Evolutionary conservation across 2,113 vertebrate genomes (phyloP), one percentile per base, ranked within the genome.

Genomic region (Chloroceryle aenea): DNA sequence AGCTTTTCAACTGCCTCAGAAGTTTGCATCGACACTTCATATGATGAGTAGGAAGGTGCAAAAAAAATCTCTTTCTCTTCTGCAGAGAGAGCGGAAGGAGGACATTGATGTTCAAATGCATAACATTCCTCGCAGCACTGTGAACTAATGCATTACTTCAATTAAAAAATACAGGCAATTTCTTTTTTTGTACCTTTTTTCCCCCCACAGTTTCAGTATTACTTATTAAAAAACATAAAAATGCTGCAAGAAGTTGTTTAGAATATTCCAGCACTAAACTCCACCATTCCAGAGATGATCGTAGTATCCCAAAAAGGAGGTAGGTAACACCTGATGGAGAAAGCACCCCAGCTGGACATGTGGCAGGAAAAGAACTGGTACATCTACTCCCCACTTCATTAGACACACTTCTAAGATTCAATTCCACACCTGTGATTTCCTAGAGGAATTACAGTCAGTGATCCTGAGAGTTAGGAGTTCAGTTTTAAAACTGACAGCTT

Each of bases 1-100:
- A 87, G 69, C 79, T 68, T 89, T 86, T 69, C 85, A 61, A 36
- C 52, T 75, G 86, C 42, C 76, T n/a, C 61, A 72, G 68, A 93
- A 90, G 69, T 62, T 68, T 61, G 73, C 42, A 94, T 75, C 81
- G 85, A 87, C 96, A 95, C 95, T 89, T 96, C 96, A 93, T 93
- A 90, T 85, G 94, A 96, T 97, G 96, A 94, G 95, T 97, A 95
- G 96, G 94, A 96, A 97, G 95, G 96, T 94, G 96, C 84, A 91
- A 96, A 92, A 47, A 47, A 82, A 73, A 43, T 34, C 43, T 87
- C 64, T 45, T 68, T 95, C 87, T 87, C 69, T 95, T 93, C 71
- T 42, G 17, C 52, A 67, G 52, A 79, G 67, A 58, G 80, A 94
- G 59, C 48, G 61, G 89, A 91, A 96, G 36, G 66, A 92, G 66